Evolutionary conservation across 2,797 vertebrate species (phyloP), one percentile per base, ranked within the genome.

Genomic region (Garrulus glandarius): DNA sequence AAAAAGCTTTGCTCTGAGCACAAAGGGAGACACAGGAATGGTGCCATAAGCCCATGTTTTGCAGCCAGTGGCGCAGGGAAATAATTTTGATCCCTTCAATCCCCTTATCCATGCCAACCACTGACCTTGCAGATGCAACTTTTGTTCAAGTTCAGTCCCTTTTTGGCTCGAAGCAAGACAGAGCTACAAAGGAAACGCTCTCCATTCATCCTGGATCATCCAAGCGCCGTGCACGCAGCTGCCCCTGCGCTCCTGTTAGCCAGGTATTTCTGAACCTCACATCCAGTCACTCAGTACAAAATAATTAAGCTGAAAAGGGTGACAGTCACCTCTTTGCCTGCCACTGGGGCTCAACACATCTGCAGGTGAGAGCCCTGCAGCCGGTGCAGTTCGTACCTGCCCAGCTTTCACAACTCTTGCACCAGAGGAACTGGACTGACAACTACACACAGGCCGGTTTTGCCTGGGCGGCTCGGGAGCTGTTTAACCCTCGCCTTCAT

Each of bases 41-140:
- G 96, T 93, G 95, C 92, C 92, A 90, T 95, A 93, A 95, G 83
- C 87, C 74, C 96, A 37, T 91, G 91, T 96, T 96, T 93, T 94
- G 95, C 92, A 95, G 93, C 77, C 92, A 95, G 89, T 55, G 95
- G 91, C 5, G 5, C 91, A 86, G 91, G 77, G 67, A 96, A 96
- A 92, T 95, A 44, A 91, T 95, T 95, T 64, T 86, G 95, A 97
- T 96, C 95, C 94, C 47, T 91, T 93, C 95, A 96, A 96, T 95
- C 92, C 90, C 93, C 91, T 97, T 92, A 97, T 94, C 95, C 93
- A 81, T 95, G 93, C 94, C 89, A 92, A 95, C 87, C 75, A 92
- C 85, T 93, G 89, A 89, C 91, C 91, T 93, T 67, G 92, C 85
- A 93, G 93, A 96, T 80, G 85, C 78, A 96, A 94, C 85, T 96